Evolutionary conservation across 2,888 invertebrate species (phyloP).

Genomic region (Chloroclystis v-ata): DNA sequence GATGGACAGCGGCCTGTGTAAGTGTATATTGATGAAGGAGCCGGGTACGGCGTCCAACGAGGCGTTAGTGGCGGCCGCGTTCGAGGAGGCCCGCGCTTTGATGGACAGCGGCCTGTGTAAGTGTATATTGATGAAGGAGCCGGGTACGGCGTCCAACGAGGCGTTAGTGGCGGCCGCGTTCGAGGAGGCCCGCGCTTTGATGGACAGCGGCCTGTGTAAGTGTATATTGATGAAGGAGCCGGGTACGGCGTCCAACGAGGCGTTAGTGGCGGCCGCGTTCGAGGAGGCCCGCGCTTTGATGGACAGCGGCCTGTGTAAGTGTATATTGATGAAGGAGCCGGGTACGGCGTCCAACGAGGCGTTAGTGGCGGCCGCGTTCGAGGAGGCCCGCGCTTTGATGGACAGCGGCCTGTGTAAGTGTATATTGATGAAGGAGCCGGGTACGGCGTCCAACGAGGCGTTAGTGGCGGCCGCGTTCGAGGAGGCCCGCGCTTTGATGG

Average conservation of each 20-base stretch:
- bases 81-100: conserved; percentile 28
- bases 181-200: conserved; percentile 25
- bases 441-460: conserved; percentile 25
- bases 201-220: conserved; percentile 27
- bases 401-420: conserved; percentile 20
- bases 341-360: conserved; percentile 25
- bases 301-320: conserved; percentile 21
- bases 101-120: conserved; percentile 27
- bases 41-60: conserved; percentile 26
- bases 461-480: conserved; percentile 27
- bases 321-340: too few species aligned
- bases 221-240: too few species aligned
- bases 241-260: conserved; percentile 24
- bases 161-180: conserved; percentile 30
- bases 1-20: conserved; percentile 30
- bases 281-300: conserved; percentile 29
- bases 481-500: conserved; percentile 30
- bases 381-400: conserved; percentile 30
- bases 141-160: conserved; percentile 24
- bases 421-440: too few species aligned
- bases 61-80: conserved; percentile 27
- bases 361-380: conserved; percentile 28
- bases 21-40: too few species aligned
- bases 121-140: too few species aligned
- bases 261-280: conserved; percentile 29